A percentile compares a stretch with the other conserved stretches of the same genome.
These are phyloP conservation scores for Lordiphosa fenestrarum DNA, from an alignment of 2,888 invertebrate genomes.

Conservation along the genomic window DNA sequence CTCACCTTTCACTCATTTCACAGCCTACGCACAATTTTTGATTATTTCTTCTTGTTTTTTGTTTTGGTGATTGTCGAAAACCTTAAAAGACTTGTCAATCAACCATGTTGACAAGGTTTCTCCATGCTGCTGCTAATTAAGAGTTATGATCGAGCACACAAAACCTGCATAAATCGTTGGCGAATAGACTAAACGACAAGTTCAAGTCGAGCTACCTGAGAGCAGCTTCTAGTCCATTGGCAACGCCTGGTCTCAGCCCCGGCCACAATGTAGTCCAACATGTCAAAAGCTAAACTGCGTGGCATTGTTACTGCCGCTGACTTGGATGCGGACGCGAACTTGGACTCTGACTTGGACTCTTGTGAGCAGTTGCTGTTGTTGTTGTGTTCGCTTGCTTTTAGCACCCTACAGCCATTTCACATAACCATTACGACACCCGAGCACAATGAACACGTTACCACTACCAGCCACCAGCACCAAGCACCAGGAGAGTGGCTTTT, in stretches of 20 bases:
- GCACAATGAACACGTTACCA: slow-evolving; percentile 67
- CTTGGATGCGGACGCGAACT: slow-evolving; percentile 14
- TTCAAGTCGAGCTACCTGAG: slow-evolving; percentile 36
- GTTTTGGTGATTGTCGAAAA: slow-evolving; percentile 51
- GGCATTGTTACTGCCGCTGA: slow-evolving; percentile 7
- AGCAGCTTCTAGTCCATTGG: slow-evolving; percentile 41
- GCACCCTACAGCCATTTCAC: slow-evolving; percentile 67
- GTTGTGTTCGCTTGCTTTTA: slow-evolving; percentile 47
- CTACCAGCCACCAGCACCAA: slow-evolving; percentile 14
- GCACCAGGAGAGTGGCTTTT: slow-evolving; percentile 5
- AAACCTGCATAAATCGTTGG: slow-evolving; percentile 64
- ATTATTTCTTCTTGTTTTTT: slow-evolving; percentile 28
- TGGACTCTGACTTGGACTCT: slow-evolving; percentile 32
- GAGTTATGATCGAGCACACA: slow-evolving; percentile 71
- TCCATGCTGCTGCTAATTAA: slow-evolving; percentile 60
- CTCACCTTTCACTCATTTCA: slow-evolving; percentile 59
- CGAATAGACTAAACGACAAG: slow-evolving; percentile 22
- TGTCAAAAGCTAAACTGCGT: slow-evolving; percentile 63
- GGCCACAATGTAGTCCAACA: slow-evolving; percentile 58
- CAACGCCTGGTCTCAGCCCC: slow-evolving; percentile 38
- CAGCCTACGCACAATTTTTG: slow-evolving; percentile 51
- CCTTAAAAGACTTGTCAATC: slow-evolving; percentile 73
- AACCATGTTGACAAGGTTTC: slow-evolving; percentile 71
- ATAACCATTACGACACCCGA: slow-evolving; percentile 50
- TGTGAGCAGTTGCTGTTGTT: slow-evolving; percentile 1